Percentiles rank a stretch among this genome's conserved stretches.
Evolutionary conservation across 2,888 invertebrate species (phyloP).

Genomic region (Drepana falcataria): DNA sequence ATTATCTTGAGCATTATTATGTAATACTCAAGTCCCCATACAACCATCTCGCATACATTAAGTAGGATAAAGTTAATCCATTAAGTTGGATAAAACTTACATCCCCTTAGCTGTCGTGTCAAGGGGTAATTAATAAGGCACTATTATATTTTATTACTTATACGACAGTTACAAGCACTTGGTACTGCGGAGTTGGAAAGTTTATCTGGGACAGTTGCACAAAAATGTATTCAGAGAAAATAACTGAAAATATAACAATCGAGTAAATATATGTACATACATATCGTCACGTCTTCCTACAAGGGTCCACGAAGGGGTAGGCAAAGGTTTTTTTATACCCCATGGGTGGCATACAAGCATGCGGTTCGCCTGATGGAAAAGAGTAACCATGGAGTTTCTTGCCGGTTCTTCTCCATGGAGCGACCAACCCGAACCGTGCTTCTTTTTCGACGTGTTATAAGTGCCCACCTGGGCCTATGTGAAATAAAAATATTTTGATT

Average conservation of each 20-base stretch:
- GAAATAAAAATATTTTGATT: too few relatives aligned
- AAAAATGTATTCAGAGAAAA: slow-evolving; percentile 18
- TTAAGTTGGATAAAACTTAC: not conserved
- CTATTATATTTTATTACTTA: slow-evolving; percentile 73
- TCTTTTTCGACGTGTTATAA: too few relatives aligned
- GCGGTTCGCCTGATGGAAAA: too few relatives aligned
- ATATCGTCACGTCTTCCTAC: too few relatives aligned
- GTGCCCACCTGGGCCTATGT: too few relatives aligned
- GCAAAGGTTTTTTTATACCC: too few relatives aligned
- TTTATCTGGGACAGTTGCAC: slow-evolving; percentile 28
- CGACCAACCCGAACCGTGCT: too few relatives aligned
- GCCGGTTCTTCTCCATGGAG: too few relatives aligned
- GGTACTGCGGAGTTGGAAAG: slow-evolving; percentile 47
- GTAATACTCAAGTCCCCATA: not conserved
- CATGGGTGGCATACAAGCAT: too few relatives aligned
- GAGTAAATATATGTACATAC: too few relatives aligned
- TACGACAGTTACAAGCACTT: slow-evolving; percentile 49
- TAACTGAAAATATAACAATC: not conserved
- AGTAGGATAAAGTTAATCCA: not conserved
- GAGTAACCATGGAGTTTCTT: too few relatives aligned
- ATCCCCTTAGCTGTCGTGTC: slow-evolving; percentile 59
- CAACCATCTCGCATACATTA: not conserved
- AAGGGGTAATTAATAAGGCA: slow-evolving; percentile 70
- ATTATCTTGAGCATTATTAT: not conserved
- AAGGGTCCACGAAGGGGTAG: too few relatives aligned